Evolutionary conservation across 2,113 vertebrate species (phyloP).

Genomic region (Erpornis zantholeuca): DNA sequence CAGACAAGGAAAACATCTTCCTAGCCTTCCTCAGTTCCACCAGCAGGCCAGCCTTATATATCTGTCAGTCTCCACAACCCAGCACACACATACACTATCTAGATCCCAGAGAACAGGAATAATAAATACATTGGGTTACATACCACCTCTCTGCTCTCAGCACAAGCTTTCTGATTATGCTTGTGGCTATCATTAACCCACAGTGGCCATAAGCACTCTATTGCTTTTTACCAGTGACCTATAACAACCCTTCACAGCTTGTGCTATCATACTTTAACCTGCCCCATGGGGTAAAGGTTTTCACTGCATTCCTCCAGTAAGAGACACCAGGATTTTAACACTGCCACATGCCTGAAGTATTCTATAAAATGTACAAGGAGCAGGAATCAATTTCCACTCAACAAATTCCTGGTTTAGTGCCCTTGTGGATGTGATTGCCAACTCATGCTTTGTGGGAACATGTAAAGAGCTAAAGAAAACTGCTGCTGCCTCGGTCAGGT

Average conservation of each 20-base stretch:
- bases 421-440: background rate
- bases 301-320: background rate
- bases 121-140: background rate
- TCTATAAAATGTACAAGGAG: background rate
- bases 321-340: background rate
- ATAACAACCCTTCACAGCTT: background rate
- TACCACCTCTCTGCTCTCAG: background rate
- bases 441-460: accelerated
- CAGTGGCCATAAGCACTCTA: background rate
- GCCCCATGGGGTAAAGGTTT: background rate
- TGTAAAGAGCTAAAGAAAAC: background rate
- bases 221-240: conserved; percentile 22
- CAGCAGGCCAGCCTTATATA: background rate
- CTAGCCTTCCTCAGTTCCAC: background rate
- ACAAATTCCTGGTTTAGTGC: background rate
- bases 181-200: conserved; percentile 7
- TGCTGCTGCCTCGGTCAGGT: background rate
- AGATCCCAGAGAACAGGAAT: conserved; percentile 1
- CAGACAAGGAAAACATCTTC: background rate
- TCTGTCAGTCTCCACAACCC: background rate
- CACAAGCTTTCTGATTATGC: background rate
- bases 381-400: background rate
- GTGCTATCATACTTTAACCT: background rate
- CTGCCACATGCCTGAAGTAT: background rate
- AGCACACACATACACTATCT: background rate